Conservation (phyloP, 1,140 invertebrate genomes). For the Elymnias hypermnestra region DNA sequence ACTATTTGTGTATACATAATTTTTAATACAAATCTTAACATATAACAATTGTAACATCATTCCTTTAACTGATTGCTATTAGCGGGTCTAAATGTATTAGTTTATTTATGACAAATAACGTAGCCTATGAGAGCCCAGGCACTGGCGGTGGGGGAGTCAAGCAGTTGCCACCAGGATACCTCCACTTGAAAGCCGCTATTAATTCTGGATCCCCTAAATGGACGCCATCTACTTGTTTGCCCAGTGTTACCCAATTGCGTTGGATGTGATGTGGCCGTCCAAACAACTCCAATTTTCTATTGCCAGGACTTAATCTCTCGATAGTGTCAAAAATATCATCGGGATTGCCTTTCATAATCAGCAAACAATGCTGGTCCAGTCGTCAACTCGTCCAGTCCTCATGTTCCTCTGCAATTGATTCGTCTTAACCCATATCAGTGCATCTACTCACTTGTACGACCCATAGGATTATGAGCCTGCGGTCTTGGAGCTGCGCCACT, state of each 20-base stretch:
- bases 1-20: too few species aligned
- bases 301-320: conserved; percentile 91
- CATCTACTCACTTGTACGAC: conserved; percentile 98
- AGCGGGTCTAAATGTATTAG: too few species aligned
- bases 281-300: conserved; percentile 98
- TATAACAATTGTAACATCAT: background rate
- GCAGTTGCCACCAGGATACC: conserved; percentile 95
- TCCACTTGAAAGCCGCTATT: conserved; percentile 91
- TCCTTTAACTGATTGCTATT: background rate
- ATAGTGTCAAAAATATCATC: conserved; percentile 25
- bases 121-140: conserved; percentile 42
- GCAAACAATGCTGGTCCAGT: conserved; percentile 99
- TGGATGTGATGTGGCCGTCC: conserved; percentile 98
- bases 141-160: conserved; percentile 78
- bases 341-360: too few species aligned
- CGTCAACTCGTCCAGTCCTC: conserved; percentile 95
- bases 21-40: conserved; percentile 10
- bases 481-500: conserved; percentile 93
- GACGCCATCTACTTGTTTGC: conserved; percentile 97
- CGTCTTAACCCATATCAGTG: conserved; percentile 99
- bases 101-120: conserved; percentile 2
- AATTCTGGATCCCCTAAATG: conserved; percentile 94
- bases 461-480: conserved; percentile 97
- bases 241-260: conserved; percentile 97
- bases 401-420: conserved; percentile 98